phyloP scores from a whole-genome alignment of 1,140 invertebrate species.

The Campodea augens region DNA sequence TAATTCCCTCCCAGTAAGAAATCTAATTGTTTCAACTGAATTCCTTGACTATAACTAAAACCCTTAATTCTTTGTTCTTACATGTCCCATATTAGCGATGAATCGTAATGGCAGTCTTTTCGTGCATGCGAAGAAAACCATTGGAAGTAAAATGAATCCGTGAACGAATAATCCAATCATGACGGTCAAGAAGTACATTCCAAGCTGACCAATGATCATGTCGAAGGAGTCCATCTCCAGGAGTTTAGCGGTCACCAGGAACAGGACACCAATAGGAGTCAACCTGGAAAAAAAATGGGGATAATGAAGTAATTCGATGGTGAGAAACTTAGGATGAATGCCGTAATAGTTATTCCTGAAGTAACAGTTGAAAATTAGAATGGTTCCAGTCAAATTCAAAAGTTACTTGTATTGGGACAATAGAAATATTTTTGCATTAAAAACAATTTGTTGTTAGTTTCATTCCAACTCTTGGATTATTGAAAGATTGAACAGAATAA shows the following conservation, averaged over 20 bases:
- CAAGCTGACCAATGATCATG: constrained; percentile 30
- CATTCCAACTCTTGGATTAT: too few relatives aligned
- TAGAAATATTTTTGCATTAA: too few relatives aligned
- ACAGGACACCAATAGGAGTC: constrained; percentile 40
- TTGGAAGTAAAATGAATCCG: constrained; percentile 30
- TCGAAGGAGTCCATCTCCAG: constrained; percentile 34
- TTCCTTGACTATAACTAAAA: constrained; percentile 25
- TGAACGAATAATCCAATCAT: constrained; percentile 33
- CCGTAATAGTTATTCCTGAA: background rate
- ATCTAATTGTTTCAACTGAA: background rate
- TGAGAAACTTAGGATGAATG: background rate
- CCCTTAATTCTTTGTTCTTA: constrained; percentile 28
- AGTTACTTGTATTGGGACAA: too few relatives aligned
- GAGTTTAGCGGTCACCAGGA: constrained; percentile 36
- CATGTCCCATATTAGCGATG: constrained; percentile 27
- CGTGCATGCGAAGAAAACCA: constrained; percentile 25
- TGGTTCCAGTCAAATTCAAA: background rate
- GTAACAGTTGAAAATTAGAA: background rate
- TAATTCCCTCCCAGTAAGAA: background rate
- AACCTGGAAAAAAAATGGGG: constrained; percentile 20
- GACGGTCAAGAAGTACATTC: constrained; percentile 34
- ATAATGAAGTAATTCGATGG: constrained; percentile 1
- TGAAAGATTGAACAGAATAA: too few relatives aligned
- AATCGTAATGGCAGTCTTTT: constrained; percentile 26
- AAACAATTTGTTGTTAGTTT: too few relatives aligned